phyloP scores from a whole-genome alignment of 2,113 vertebrate genomes.

The Damaliscus lunatus region DNA sequence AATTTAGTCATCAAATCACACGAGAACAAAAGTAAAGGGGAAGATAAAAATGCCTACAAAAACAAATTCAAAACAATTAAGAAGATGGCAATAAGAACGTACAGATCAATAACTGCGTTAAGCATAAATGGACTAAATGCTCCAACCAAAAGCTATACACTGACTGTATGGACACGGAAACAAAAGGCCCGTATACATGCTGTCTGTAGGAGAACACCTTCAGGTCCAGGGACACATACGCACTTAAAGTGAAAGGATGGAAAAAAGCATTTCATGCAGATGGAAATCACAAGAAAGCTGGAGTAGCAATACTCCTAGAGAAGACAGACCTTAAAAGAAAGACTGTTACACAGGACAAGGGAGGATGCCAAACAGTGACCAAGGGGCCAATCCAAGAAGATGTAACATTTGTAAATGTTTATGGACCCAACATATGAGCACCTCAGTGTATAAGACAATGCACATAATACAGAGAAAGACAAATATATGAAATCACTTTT shows the following conservation, averaged over 20 bases:
- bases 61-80: too few relatives aligned
- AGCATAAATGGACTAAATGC: too few relatives aligned
- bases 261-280: background rate
- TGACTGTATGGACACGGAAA: too few relatives aligned
- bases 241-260: background rate
- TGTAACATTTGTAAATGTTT: fast-evolving
- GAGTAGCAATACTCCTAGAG: background rate
- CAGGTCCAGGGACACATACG: background rate
- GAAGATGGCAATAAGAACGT: too few relatives aligned
- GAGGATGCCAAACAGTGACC: fast-evolving
- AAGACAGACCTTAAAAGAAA: background rate
- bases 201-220: background rate
- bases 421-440: background rate
- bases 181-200: too few relatives aligned
- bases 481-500: background rate
- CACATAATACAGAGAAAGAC: background rate
- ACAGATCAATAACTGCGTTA: too few relatives aligned
- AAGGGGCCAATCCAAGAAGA: background rate
- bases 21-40: too few relatives aligned
- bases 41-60: too few relatives aligned
- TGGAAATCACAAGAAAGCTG: background rate
- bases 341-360: background rate
- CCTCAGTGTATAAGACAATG: background rate
- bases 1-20: too few relatives aligned
- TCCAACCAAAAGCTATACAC: too few relatives aligned